Conservation (phyloP, 2,113 vertebrate species). For the Fukomys damarensis region DNA sequence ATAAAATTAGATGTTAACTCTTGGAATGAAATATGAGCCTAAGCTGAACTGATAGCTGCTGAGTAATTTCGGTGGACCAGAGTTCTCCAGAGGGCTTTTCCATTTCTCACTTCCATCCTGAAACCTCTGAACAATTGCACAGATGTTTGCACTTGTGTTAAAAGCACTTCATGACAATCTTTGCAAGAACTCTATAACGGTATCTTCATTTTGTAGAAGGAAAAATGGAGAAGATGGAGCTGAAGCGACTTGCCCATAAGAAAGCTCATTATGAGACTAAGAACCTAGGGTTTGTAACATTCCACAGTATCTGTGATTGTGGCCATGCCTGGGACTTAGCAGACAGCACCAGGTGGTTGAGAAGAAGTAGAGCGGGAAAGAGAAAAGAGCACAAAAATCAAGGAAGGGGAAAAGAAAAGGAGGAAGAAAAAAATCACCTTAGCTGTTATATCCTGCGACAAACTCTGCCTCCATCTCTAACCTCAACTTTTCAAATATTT, state of each 20-base stretch:
- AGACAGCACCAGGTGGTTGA: accelerated
- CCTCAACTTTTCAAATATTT: background rate
- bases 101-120: background rate
- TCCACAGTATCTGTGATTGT: background rate
- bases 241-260: background rate
- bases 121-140: background rate
- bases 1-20: background rate
- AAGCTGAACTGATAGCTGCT: background rate
- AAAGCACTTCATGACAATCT: background rate
- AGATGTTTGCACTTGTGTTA: background rate
- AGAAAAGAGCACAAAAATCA: background rate
- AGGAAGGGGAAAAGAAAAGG: background rate
- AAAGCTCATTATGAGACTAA: background rate
- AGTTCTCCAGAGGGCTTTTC: background rate
- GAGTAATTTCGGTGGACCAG: background rate
- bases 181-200: background rate
- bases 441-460: background rate
- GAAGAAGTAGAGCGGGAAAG: too few species aligned
- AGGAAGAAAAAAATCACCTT: background rate
- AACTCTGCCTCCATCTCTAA: accelerated
- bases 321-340: background rate
- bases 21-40: background rate
- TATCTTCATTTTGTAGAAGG: background rate
- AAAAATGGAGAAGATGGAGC: background rate
- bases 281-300: background rate